These are phyloP conservation scores for Phytoseiulus persimilis DNA, from an alignment of 2,888 invertebrate genomes.

Conservation along the genomic window DNA sequence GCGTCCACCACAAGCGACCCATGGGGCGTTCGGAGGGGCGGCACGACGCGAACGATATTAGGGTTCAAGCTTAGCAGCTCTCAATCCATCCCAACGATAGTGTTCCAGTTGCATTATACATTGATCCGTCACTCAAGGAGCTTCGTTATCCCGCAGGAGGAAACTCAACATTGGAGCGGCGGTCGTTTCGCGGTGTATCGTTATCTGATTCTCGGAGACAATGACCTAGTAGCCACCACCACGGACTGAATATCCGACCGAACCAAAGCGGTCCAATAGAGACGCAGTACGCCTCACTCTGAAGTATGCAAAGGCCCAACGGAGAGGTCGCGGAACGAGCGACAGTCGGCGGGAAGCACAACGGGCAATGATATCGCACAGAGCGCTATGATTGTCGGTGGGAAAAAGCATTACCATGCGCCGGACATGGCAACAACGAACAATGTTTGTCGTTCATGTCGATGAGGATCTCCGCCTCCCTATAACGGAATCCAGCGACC, in stretches of 20 bases:
- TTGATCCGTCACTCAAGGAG: too few relatives aligned
- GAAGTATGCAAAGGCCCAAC: neutral
- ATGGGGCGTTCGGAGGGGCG: neutral
- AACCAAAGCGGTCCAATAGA: neutral
- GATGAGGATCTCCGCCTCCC: neutral
- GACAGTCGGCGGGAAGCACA: neutral
- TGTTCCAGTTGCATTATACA: too few relatives aligned
- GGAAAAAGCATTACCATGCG: neutral
- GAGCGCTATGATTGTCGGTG: neutral
- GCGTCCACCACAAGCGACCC: neutral
- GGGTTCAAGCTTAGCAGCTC: too few relatives aligned
- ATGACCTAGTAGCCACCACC: too few relatives aligned
- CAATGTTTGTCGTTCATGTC: neutral
- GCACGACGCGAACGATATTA: neutral
- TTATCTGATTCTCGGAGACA: too few relatives aligned
- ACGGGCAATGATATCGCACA: neutral
- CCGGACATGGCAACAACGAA: neutral
- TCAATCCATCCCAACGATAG: too few relatives aligned
- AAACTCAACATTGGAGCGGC: too few relatives aligned
- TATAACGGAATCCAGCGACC: neutral
- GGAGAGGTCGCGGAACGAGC: neutral
- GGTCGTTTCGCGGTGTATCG: too few relatives aligned
- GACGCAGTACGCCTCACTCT: neutral
- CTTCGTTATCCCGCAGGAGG: too few relatives aligned
- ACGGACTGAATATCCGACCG: too few relatives aligned